A percentile compares a stretch with the other conserved stretches of the same genome.
Conservation (phyloP, 2,797 vertebrate species). For the Eidolon dupreanum region DNA sequence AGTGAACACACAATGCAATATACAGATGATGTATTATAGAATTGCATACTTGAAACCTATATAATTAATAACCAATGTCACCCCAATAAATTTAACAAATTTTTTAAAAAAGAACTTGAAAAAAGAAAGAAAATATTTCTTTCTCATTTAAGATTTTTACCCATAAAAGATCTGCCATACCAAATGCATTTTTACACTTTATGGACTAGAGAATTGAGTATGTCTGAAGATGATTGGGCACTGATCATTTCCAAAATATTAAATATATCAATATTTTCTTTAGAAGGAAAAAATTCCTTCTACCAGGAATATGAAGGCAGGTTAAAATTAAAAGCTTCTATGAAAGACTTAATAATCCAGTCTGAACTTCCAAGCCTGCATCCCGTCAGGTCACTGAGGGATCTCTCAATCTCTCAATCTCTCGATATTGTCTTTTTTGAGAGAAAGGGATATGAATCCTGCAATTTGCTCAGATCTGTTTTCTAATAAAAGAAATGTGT, state of each 20-base stretch:
- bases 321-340: slow-evolving; percentile 25
- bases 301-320: not conserved
- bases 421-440: not conserved
- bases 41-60: no score
- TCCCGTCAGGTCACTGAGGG: not conserved
- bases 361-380: not conserved
- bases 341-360: slow-evolving; percentile 7
- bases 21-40: no score
- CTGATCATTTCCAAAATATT: not conserved
- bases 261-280: slow-evolving; percentile 19
- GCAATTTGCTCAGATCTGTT: not conserved
- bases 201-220: not conserved
- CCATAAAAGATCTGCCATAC: slow-evolving; percentile 4
- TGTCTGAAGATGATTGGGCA: not conserved
- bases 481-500: not conserved
- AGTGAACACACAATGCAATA: no score
- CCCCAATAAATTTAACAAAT: no score
- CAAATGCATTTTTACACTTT: slow-evolving; percentile 12
- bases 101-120: no score
- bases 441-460: not conserved
- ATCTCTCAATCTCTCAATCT: not conserved
- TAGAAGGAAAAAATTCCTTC: not conserved
- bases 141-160: slow-evolving; percentile 44
- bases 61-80: no score
- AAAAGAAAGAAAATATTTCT: not conserved